Conservation (phyloP, 1,140 invertebrate species). For the Drosophila subobscura region DNA sequence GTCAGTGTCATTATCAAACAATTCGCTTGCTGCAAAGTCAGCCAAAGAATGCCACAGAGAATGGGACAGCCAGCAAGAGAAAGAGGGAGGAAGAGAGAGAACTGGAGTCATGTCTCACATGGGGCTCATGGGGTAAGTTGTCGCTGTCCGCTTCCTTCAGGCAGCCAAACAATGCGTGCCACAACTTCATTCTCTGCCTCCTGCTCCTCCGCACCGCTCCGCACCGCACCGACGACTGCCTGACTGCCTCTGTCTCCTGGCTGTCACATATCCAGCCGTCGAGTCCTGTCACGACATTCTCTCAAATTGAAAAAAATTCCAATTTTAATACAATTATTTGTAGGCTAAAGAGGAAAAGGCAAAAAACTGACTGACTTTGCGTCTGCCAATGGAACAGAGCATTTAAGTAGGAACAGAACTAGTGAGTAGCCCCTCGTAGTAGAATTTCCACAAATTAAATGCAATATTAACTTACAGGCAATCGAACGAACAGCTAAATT, state of each 20-base stretch:
- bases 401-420: too few relatives aligned
- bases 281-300: conserved; percentile 51
- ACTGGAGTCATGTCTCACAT: conserved; percentile 29
- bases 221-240: conserved; percentile 3
- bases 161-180: conserved; percentile 59
- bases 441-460: too few relatives aligned
- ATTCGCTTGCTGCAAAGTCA: conserved; percentile 48
- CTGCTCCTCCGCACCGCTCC: neutral
- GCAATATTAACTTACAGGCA: too few relatives aligned
- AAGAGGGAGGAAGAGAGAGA: neutral
- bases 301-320: conserved; percentile 71
- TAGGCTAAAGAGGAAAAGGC: conserved; percentile 42
- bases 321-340: conserved; percentile 65
- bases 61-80: neutral
- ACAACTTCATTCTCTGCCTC: conserved; percentile 40
- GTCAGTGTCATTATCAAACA: conserved; percentile 80
- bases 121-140: conserved; percentile 51
- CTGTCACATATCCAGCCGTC: conserved; percentile 49
- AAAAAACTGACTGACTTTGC: neutral
- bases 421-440: too few relatives aligned
- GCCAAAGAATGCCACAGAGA: conserved; percentile 21
- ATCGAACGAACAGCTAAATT: too few relatives aligned
- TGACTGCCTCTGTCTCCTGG: conserved; percentile 29
- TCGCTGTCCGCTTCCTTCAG: conserved; percentile 33
- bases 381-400: too few relatives aligned